Conservation (phyloP, 2,797 vertebrate species). For the Thaleichthys pacificus region DNA sequence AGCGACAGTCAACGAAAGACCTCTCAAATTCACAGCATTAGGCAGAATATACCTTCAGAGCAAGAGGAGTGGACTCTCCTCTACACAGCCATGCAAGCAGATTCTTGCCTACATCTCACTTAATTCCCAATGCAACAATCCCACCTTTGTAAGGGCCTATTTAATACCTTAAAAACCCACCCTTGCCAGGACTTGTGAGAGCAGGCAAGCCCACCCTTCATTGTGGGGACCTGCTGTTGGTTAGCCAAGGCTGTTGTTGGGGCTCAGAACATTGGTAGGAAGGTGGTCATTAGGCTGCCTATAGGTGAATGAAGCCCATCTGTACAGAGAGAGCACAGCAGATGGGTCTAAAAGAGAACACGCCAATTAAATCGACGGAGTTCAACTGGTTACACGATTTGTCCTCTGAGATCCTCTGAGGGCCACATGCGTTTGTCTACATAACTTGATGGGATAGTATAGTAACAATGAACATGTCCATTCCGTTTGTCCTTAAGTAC, state of each 20-base stretch:
- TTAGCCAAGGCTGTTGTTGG: conserved; percentile 34
- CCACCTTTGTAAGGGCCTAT: conserved; percentile 39
- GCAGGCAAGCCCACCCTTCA: conserved; percentile 15
- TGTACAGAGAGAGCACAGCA: conserved; percentile 63
- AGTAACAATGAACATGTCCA: not conserved
- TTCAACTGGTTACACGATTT: conserved; percentile 16
- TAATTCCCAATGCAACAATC: conserved; percentile 7
- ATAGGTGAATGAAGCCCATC: conserved; percentile 69
- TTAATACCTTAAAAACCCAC: conserved; percentile 60
- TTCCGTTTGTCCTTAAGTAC: not conserved
- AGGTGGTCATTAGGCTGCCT: conserved; percentile 73
- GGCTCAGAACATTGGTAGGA: conserved; percentile 63
- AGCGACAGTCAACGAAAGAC: conserved; percentile 2
- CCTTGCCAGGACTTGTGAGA: conserved; percentile 36
- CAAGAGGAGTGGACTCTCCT: no score
- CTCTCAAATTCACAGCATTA: not conserved
- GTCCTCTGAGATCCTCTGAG: conserved; percentile 11
- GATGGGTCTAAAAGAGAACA: conserved; percentile 64
- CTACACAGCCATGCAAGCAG: not conserved
- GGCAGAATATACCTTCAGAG: not conserved
- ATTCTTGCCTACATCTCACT: not conserved
- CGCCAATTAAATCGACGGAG: conserved; percentile 50
- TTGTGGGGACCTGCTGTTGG: conserved; percentile 56
- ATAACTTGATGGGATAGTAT: not conserved
- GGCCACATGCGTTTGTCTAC: not conserved